Evolutionary conservation across 2,113 vertebrate species (phyloP).

Genomic region (Pedionomus torquatus): DNA sequence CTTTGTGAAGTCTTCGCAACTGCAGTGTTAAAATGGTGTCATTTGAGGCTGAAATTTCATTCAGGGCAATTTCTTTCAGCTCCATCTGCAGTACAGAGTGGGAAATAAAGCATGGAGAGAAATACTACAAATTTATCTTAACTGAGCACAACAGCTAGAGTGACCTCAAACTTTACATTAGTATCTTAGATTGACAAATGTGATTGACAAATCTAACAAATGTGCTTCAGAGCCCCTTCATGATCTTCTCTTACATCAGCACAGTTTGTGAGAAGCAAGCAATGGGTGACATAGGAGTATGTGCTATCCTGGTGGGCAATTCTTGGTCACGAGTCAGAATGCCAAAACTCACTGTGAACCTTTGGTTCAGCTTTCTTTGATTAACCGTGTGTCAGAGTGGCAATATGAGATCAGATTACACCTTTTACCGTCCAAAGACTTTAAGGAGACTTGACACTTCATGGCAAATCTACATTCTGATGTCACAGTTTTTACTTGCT

Average conservation of each 20-base stretch:
- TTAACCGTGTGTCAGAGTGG: not conserved
- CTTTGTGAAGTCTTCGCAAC: not conserved
- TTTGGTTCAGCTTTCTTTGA: not conserved
- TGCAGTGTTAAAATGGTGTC: not conserved
- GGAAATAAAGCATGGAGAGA: not conserved
- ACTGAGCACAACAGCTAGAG: not conserved
- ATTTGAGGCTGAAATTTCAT: not conserved
- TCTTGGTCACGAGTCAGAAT: not conserved
- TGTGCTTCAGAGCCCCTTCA: not conserved
- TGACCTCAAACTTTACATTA: not conserved
- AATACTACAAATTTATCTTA: not conserved
- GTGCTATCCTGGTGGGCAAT: not conserved
- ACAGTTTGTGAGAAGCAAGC: not conserved
- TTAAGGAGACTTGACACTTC: not conserved
- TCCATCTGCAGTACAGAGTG: not conserved
- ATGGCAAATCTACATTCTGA: not conserved
- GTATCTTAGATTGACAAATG: not conserved
- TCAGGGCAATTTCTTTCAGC: not conserved
- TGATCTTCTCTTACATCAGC: not conserved
- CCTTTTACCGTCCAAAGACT: not conserved
- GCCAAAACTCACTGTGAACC: not conserved
- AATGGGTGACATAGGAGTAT: accelerated
- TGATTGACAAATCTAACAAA: too few species aligned
- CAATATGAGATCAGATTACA: not conserved
- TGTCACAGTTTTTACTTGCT: not conserved